Base-by-base conservation (phyloP, 2,888 invertebrate species). In the Epiblema foenella region DNA sequence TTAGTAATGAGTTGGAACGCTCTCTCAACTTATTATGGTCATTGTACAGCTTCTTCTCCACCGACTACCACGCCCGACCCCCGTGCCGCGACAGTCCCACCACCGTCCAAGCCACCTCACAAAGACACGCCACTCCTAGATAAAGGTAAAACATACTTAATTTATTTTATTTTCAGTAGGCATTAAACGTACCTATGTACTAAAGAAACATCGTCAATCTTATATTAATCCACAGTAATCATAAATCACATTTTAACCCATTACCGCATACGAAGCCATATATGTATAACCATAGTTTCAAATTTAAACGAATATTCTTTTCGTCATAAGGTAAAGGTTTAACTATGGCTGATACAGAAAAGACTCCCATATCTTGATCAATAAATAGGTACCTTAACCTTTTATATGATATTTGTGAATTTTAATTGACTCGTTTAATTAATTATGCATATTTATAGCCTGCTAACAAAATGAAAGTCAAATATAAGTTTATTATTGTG, bases 11-110 rank as follows among this genome's bases (percentile, higher is more conserved):
- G 20, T 58, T n/a, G 18, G 17, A 9, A 24, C 5, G 9, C 18
- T 37, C 29, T 11, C 33, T 63, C 3, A 65, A 56, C n/a, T 11
- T 58, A 5, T 39, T 15, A 46, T 63, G 24, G 24, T 12, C 54
- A n/a, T 42, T 46, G 54, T 58, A 9, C 64, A 97, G 97, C 96
- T 81, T 97, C 97, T 46, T 95, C 95, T 77, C 97, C 97, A 68
- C 97, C 97, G 63, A 97, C 97, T 71, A 97, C 97, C 65, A 95
- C 96, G 76, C 96, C 97, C 71, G 95, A 95, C 82, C 96, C 97
- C 59, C 95, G 95, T 74, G 97, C 96, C 15, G 63, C 87, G 68
- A 93, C 93, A 0, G 66, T 84, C 15, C 90, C 93, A n/a, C 90
- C 92, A 2, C 90, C 92, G 0, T 93, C 93, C 10, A 84, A 85